Evolutionary conservation across 2,797 vertebrate genomes (phyloP), one percentile per base, ranked within the genome.

Genomic region (Scomberomorus guttatus): DNA sequence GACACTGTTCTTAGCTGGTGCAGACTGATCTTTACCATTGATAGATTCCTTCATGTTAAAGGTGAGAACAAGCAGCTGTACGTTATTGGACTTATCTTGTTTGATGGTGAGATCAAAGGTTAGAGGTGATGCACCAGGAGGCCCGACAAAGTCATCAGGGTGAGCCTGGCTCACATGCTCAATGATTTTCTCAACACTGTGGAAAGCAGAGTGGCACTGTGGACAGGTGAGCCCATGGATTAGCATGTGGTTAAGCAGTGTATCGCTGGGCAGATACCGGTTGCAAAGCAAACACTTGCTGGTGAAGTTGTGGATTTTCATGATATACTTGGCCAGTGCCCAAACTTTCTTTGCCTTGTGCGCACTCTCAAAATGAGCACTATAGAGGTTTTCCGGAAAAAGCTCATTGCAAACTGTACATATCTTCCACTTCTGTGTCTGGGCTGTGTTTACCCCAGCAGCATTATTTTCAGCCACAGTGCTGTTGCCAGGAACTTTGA

Each of bases 251-350:
- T 99, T 99, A 44, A 99, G 97, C 90, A 99, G 92, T 0, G 98
- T 98, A 80, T 99, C 98, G 37, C 97, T 99, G 87, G 98, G 98
- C 83, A 99, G 92, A 84, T 99, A 99, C 71, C 98, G 96, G 78
- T 99, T 99, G 95, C 98, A 99, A 91, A 98, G 98, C 91, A 99
- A 95, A 95, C 98, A 99, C 95, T 99, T 99, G 94, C 98, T 99
- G 81, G 98, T 99, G 81, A 99, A 99, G 93, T 98, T 99, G 94
- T 99, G 98, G 92, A 99, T 99, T 94, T 99, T 99, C 98, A 99
- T 98, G 69, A 99, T 99, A 87, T 99, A 99, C 92, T 98, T 99
- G 65, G 98, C 98, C 84, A 98, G 96, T 0, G 98, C 98, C 75
- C 97, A 97, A 72, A 99, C 96, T 94, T 97, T 99, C 92, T 98